Conservation (phyloP, 2,113 vertebrate species). For the Crypturellus undulatus region DNA sequence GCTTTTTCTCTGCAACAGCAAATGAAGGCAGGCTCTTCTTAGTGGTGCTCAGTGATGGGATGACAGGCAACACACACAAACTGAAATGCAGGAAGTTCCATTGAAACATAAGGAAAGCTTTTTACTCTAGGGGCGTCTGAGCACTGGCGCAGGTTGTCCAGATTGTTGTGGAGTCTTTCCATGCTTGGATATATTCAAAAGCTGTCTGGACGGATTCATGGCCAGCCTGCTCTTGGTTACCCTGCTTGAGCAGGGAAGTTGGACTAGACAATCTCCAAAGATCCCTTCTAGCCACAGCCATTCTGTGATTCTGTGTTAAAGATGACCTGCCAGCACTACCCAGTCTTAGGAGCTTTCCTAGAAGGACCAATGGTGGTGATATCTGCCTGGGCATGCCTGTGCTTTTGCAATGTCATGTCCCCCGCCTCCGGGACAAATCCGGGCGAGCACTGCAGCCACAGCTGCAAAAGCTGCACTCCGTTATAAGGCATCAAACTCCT, state of each 20-base stretch:
- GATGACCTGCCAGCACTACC: rapidly evolving
- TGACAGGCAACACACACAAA: too few species aligned
- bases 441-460: not conserved
- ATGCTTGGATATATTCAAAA: not conserved
- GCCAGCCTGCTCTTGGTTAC: too few species aligned
- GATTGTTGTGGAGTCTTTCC: not conserved
- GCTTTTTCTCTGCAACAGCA: not conserved
- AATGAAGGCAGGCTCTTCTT: too few species aligned
- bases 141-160: not conserved
- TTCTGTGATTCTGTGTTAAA: not conserved
- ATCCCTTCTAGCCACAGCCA: not conserved
- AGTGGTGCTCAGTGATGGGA: too few species aligned
- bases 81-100: too few species aligned
- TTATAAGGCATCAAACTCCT: not conserved
- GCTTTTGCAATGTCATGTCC: not conserved
- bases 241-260: too few species aligned
- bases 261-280: not conserved
- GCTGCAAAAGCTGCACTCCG: not conserved
- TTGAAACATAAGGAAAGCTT: not conserved
- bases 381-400: not conserved
- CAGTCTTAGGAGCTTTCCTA: not conserved
- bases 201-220: too few species aligned
- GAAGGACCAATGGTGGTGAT: not conserved
- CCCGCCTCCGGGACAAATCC: not conserved
- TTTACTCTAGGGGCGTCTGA: not conserved